phyloP scores from a whole-genome alignment of 2,888 invertebrate species.

The Coleophora deauratella region DNA sequence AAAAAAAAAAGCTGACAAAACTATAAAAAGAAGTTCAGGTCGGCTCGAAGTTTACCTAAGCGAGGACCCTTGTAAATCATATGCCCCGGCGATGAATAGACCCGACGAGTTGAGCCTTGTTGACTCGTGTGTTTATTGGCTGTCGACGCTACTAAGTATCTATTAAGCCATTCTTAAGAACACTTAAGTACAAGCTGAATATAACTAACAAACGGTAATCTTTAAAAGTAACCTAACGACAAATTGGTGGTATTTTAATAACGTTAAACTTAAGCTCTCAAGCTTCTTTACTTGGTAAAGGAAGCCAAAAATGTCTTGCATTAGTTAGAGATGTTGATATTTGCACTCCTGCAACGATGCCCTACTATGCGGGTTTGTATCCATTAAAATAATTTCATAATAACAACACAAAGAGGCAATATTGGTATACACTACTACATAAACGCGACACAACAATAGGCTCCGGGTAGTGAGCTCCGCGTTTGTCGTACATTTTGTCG shows the following conservation, averaged over 20 bases:
- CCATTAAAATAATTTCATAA: constrained; percentile 51
- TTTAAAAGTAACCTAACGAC: constrained; percentile 6
- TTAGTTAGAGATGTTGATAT: constrained; percentile 3
- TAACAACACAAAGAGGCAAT: constrained; percentile 46
- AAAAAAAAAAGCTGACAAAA: constrained; percentile 64
- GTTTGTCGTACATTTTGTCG: constrained; percentile 72
- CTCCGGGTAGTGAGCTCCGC: constrained; percentile 53
- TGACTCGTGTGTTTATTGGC: constrained; percentile 68
- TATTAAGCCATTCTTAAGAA: constrained; percentile 58
- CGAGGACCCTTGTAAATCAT: constrained; percentile 74
- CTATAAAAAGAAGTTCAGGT: constrained; percentile 69
- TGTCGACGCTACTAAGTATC: constrained; percentile 64
- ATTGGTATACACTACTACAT: constrained; percentile 62
- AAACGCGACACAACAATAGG: constrained; percentile 57
- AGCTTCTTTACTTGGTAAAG: background rate
- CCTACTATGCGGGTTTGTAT: constrained; percentile 29
- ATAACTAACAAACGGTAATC: constrained; percentile 21
- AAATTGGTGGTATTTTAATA: constrained; percentile 1
- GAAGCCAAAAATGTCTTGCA: background rate
- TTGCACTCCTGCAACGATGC: background rate
- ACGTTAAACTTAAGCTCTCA: background rate
- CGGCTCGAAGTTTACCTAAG: constrained; percentile 69
- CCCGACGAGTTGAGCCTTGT: constrained; percentile 58
- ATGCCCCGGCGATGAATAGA: constrained; percentile 62
- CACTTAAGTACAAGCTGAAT: constrained; percentile 38